These are phyloP conservation scores for Carcinoscorpius rotundicauda DNA, from an alignment of 1,140 invertebrate genomes.

Conservation along the genomic window DNA sequence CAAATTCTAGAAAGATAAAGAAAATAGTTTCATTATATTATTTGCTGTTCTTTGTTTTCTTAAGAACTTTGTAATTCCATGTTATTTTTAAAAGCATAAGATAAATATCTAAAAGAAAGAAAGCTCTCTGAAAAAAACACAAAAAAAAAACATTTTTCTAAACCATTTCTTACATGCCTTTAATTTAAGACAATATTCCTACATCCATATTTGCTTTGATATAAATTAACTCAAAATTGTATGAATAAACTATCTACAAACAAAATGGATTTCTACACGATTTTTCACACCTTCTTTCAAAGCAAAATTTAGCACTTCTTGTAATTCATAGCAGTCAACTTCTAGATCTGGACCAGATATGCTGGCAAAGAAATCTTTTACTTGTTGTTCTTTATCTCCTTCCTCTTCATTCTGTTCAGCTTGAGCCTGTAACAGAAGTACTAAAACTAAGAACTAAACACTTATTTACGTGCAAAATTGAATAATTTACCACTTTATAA, in stretches of 20 bases:
- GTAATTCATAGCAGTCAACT: conserved; percentile 86
- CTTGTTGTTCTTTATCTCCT: conserved; percentile 12
- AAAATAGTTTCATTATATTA: not conserved
- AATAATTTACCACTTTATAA: no score
- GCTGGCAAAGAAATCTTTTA: conserved; percentile 61
- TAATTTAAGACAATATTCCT: no score
- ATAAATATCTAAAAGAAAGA: not conserved
- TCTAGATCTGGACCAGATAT: conserved; percentile 83
- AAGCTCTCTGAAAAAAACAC: not conserved
- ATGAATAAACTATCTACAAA: conserved; percentile 1
- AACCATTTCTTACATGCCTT: no score
- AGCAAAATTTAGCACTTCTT: conserved; percentile 81
- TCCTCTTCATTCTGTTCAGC: conserved; percentile 16
- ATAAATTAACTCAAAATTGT: not conserved
- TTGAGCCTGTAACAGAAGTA: conserved; percentile 9
- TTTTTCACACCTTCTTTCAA: conserved; percentile 51
- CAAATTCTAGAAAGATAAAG: conserved; percentile 27
- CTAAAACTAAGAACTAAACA: no score
- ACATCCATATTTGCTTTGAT: not conserved
- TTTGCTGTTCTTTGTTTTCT: not conserved
- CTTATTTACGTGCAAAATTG: no score
- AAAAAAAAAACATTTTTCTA: not conserved
- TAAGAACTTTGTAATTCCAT: not conserved
- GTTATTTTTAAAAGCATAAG: not conserved
- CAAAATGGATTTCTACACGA: not conserved